Conservation (phyloP, 30 jellyfish, hydroid and myxozoan genomes). For the Aurelia sp. region DNA sequence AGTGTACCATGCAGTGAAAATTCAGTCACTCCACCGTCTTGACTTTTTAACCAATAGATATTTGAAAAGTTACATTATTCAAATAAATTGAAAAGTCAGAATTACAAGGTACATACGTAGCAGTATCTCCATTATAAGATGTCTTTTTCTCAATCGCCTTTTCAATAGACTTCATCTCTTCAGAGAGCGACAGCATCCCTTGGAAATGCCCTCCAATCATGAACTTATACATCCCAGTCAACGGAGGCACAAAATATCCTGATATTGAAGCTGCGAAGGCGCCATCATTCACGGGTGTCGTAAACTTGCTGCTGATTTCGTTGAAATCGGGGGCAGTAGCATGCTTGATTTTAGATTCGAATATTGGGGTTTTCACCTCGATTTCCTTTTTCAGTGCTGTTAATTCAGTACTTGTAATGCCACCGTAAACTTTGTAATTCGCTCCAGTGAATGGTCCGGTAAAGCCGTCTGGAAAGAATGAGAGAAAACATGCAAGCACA, state of each 20-base stretch:
- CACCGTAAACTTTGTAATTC: slow-evolving; percentile 66
- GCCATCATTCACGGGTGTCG: slow-evolving; percentile 58
- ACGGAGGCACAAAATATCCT: slow-evolving; percentile 93
- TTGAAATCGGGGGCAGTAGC: slow-evolving; percentile 72
- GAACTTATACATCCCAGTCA: slow-evolving; percentile 68
- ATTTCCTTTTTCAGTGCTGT: slow-evolving; percentile 54
- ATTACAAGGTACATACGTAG: slow-evolving; percentile 33
- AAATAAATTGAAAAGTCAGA: background rate
- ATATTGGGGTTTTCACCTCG: slow-evolving; percentile 34
- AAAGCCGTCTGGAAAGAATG: slow-evolving; percentile 64
- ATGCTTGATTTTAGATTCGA: slow-evolving; percentile 7
- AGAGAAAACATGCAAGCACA: background rate
- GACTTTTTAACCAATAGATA: too few species aligned
- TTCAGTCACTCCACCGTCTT: too few species aligned
- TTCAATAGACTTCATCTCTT: slow-evolving; percentile 57
- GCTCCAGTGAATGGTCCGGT: slow-evolving; percentile 86
- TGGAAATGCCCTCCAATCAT: slow-evolving; percentile 64
- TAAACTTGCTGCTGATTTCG: slow-evolving; percentile 9
- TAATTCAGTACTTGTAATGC: slow-evolving; percentile 40
- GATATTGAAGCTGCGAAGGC: slow-evolving; percentile 81
- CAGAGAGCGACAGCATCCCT: slow-evolving; percentile 67
- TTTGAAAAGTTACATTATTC: too few species aligned
- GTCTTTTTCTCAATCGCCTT: slow-evolving; percentile 50
- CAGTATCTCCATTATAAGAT: slow-evolving; percentile 45
- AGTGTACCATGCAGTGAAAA: too few species aligned